Conservation (phyloP, 2,113 vertebrate genomes). For the Ammodytes dubius region DNA sequence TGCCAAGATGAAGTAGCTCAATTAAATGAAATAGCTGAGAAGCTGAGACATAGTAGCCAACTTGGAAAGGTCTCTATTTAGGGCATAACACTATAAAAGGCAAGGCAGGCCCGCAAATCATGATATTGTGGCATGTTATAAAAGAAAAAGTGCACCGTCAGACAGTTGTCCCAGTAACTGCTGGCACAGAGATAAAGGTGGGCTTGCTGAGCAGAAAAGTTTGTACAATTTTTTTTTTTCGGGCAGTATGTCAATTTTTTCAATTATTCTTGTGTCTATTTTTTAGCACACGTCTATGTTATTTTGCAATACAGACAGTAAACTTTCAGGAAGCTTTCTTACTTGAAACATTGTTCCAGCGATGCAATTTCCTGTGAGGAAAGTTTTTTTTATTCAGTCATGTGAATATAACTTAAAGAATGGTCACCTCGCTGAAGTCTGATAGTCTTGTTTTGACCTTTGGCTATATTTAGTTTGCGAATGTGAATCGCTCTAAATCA, state of each 20-base stretch:
- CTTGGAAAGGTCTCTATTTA: slow-evolving; percentile 27
- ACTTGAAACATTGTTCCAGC: too few relatives aligned
- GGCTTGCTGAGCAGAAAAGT: slow-evolving; percentile 31
- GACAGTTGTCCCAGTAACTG: slow-evolving; percentile 19
- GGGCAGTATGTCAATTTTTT: slow-evolving; percentile 8
- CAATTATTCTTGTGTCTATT: not conserved
- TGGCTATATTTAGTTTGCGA: too few relatives aligned
- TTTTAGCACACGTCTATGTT: not conserved
- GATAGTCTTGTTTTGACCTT: too few relatives aligned
- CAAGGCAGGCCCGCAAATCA: slow-evolving; percentile 14
- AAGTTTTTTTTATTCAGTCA: too few relatives aligned
- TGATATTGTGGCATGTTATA: slow-evolving; percentile 12
- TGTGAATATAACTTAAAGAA: too few relatives aligned
- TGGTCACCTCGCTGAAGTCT: too few relatives aligned
- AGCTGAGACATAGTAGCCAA: slow-evolving; percentile 29
- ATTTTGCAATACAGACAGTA: slow-evolving; percentile 13
- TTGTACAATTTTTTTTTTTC: slow-evolving; percentile 5
- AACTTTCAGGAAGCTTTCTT: not conserved
- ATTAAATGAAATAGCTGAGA: slow-evolving; percentile 23
- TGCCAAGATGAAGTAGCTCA: slow-evolving; percentile 6
- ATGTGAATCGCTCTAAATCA: too few relatives aligned
- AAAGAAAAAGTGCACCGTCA: not conserved
- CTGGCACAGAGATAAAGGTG: slow-evolving; percentile 14
- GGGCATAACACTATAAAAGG: slow-evolving; percentile 12
- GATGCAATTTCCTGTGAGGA: too few relatives aligned